Conservation (phyloP, 2,888 invertebrate species). For the Limnephilus auricula region DNA sequence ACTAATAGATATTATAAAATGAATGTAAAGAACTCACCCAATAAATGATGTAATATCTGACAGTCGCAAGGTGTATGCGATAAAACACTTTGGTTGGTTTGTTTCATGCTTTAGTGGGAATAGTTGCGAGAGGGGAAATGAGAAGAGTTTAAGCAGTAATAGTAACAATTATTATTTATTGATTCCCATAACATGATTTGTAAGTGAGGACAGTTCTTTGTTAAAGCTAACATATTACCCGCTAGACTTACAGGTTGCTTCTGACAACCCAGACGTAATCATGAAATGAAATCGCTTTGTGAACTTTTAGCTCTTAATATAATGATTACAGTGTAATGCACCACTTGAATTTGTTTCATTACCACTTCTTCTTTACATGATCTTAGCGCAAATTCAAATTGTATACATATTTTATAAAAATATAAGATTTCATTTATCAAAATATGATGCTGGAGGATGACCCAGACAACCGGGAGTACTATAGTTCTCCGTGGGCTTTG, state of each 20-base stretch:
- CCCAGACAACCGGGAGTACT: background rate
- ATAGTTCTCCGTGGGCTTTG: background rate
- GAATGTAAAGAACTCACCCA: constrained; percentile 73
- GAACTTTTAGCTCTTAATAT: constrained; percentile 31
- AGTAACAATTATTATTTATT: constrained; percentile 73
- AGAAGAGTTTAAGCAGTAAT: constrained; percentile 71
- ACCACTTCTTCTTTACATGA: background rate
- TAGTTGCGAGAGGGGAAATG: constrained; percentile 42
- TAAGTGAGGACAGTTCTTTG: constrained; percentile 69
- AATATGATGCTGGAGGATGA: constrained; percentile 12
- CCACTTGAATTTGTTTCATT: constrained; percentile 44
- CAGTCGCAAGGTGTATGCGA: constrained; percentile 29
- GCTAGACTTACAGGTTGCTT: background rate
- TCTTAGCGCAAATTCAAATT: constrained; percentile 46
- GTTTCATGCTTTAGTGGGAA: constrained; percentile 51
- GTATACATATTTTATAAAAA: constrained; percentile 50
- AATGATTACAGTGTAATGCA: constrained; percentile 25
- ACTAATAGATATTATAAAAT: constrained; percentile 22
- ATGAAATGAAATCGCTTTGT: constrained; percentile 33
- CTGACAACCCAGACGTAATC: background rate
- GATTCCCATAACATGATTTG: constrained; percentile 75
- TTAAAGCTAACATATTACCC: constrained; percentile 21
- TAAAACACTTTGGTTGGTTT: constrained; percentile 39
- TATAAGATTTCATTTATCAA: constrained; percentile 46
- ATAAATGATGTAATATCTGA: constrained; percentile 57